Evolutionary conservation across 2,113 vertebrate genomes (phyloP).

Genomic region (Centropus bengalensis): DNA sequence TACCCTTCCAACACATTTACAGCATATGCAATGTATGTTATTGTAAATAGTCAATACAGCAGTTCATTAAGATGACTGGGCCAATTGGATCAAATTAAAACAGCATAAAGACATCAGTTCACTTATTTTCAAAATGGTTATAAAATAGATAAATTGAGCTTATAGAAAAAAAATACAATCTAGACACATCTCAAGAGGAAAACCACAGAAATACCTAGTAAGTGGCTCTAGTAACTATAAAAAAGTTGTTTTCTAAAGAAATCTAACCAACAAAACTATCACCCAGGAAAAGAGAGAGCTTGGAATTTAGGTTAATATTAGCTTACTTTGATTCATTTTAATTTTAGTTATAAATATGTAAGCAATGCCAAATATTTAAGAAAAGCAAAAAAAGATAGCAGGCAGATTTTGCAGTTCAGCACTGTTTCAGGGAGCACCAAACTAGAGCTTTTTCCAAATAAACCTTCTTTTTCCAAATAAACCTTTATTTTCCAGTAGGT

Average conservation of each 20-base stretch:
- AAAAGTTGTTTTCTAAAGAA: not conserved
- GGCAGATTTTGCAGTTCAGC: not conserved
- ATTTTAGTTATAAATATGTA: not conserved
- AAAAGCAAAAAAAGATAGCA: not conserved
- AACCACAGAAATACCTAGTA: not conserved
- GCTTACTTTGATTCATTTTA: not conserved
- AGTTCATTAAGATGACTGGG: not conserved
- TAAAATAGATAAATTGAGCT: slow-evolving; percentile 6
- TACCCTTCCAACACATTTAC: slow-evolving; percentile 45
- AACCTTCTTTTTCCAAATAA: not conserved
- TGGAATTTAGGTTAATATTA: not conserved
- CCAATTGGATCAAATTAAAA: slow-evolving; percentile 38
- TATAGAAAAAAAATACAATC: slow-evolving; percentile 19
- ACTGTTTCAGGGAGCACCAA: not conserved
- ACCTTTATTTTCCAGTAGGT: not conserved
- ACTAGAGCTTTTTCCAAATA: not conserved
- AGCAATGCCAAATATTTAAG: not conserved
- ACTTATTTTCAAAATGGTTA: slow-evolving; percentile 18
- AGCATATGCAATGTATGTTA: not conserved
- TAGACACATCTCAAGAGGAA: not conserved
- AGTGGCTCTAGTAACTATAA: not conserved
- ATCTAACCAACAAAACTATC: not conserved
- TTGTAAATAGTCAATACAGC: not conserved
- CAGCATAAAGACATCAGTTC: slow-evolving; percentile 25
- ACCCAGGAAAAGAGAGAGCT: not conserved